Evolutionary conservation across 2,888 invertebrate species (phyloP).

Genomic region (Empis livida): DNA sequence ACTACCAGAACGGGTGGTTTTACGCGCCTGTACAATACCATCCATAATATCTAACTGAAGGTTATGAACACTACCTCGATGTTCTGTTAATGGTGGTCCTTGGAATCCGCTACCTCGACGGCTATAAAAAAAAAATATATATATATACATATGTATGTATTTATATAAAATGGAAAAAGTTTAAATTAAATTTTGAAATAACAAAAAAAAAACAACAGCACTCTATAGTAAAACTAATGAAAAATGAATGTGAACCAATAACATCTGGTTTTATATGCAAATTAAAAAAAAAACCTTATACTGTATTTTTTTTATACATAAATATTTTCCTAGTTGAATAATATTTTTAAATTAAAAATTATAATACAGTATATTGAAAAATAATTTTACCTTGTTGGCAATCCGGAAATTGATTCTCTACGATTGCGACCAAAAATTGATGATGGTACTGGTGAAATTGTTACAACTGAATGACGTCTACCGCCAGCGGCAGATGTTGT

Average conservation of each 20-base stretch:
- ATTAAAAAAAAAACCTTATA: too few species aligned
- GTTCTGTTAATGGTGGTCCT: slow-evolving; percentile 59
- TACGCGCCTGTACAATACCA: slow-evolving; percentile 68
- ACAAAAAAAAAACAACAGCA: background rate
- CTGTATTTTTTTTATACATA: too few species aligned
- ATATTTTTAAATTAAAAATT: background rate
- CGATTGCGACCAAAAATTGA: slow-evolving; percentile 68
- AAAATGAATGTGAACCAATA: background rate
- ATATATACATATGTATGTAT: background rate
- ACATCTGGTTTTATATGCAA: too few species aligned
- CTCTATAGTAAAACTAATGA: background rate
- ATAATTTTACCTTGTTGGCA: slow-evolving; percentile 41
- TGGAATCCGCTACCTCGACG: slow-evolving; percentile 35
- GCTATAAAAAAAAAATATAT: slow-evolving; percentile 15
- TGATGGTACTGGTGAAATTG: slow-evolving; percentile 68
- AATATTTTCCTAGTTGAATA: too few species aligned
- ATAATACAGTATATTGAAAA: too few species aligned
- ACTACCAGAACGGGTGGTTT: slow-evolving; percentile 45
- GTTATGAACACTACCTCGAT: slow-evolving; percentile 66
- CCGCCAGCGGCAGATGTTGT: slow-evolving; percentile 58
- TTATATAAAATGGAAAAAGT: background rate
- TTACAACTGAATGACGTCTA: slow-evolving; percentile 73
- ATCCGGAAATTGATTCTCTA: slow-evolving; percentile 69
- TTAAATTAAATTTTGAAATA: background rate
- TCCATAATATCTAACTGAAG: slow-evolving; percentile 81